Evolutionary conservation across 2,113 vertebrate species (phyloP), one percentile per base, ranked within the genome.

Genomic region (Carollia perspicillata): DNA sequence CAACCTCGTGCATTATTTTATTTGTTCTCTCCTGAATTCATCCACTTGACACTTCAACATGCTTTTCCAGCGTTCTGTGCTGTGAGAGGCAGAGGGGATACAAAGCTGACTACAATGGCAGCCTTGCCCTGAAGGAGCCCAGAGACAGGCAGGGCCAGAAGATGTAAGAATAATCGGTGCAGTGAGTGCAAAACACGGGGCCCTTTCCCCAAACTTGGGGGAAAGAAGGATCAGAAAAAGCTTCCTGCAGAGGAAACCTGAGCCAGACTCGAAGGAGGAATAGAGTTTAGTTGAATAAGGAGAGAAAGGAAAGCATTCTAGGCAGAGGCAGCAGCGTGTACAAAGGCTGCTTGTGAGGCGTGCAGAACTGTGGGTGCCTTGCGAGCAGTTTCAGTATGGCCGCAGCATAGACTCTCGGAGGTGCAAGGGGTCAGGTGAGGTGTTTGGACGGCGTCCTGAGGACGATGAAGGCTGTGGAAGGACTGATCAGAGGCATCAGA

Each of bases 21-120:
- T 93, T 84, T 85, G 44, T 49, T 92, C 35, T 66, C 93, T 66
- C 55, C 35, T 44, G 22, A 78, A 53, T 86, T 68, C 40, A 47
- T 16, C 51, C 30, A 63, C 63, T 22, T 58, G 69, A 81, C 87
- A 53, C 12, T 72, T 68, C 74, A 49, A 83, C 84, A 9, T 69
- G 60, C 13, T 55, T 53, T 75, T 12, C n/a, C 58, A 74, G 51
- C 44, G 51, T 37, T 47, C 14, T 0, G 14, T 20, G 42, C 6
- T n/a, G 3, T 69, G 22, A n/a, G 9, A 86, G 68, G 33, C 5
- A 16, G 30, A 47, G 12, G 37, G 51, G 44, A 9, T n/a, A 33
- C 18, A 35, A 55, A 69, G 55, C 51, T 30, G 63, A 63, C 37
- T 33, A 9, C 14, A 47, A 40, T 26, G 74, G 5, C 26, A 71